Conservation (phyloP, 2,888 invertebrate species). For the Osmoderma eremita region DNA sequence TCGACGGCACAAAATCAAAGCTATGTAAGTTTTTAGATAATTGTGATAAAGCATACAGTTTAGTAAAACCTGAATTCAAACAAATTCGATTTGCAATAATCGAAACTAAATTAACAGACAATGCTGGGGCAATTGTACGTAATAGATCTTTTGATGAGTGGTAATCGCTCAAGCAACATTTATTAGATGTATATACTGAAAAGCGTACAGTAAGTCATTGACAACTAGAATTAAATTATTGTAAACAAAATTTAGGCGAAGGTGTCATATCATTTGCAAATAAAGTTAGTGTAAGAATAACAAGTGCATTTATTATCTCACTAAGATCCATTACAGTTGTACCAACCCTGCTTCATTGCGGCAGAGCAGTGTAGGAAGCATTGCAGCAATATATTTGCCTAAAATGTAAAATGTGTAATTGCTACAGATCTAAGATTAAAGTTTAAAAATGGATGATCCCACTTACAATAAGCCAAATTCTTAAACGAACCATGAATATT, state of each 20-base stretch:
- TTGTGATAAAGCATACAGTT: slow-evolving; percentile 37
- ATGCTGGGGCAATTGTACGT: slow-evolving; percentile 44
- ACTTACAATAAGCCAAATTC: no score
- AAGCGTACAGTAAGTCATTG: slow-evolving; percentile 52
- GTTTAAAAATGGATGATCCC: no score
- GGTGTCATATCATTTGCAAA: slow-evolving; percentile 49
- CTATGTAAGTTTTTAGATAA: slow-evolving; percentile 38
- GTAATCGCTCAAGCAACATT: slow-evolving; percentile 44
- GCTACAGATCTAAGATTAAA: no score
- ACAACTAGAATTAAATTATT: slow-evolving; percentile 53
- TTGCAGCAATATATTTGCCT: no score
- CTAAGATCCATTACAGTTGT: no score
- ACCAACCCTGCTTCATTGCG: no score
- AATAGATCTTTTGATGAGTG: slow-evolving; percentile 47
- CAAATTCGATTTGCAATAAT: slow-evolving; percentile 45
- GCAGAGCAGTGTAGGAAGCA: no score
- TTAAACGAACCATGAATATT: no score
- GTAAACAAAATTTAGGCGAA: slow-evolving; percentile 49
- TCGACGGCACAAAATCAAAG: slow-evolving; percentile 43
- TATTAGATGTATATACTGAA: slow-evolving; percentile 45
- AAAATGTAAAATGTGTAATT: no score
- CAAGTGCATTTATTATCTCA: no score
- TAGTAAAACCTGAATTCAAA: slow-evolving; percentile 41
- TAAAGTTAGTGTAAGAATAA: no score
- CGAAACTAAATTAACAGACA: slow-evolving; percentile 47